Evolutionary conservation across 1,140 invertebrate species (phyloP).

Genomic region (Meloidogyne chitwoodi): DNA sequence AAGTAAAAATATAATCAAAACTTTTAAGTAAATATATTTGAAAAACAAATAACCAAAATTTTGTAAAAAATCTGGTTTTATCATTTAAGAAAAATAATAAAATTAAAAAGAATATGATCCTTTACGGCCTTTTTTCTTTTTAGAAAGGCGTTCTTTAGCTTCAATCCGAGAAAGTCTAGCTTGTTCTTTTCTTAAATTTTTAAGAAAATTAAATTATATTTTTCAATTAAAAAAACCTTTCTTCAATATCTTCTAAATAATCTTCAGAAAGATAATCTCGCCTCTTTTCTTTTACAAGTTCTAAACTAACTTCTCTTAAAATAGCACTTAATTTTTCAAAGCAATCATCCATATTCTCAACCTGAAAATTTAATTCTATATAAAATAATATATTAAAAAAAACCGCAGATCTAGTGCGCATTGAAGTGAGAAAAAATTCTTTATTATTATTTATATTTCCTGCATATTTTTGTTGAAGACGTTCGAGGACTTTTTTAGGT

Average conservation of each 20-base stretch:
- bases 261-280: slow-evolving; percentile 16
- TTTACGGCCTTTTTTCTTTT: slow-evolving; percentile 20
- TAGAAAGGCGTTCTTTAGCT: slow-evolving; percentile 15
- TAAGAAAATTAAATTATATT: not conserved
- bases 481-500: slow-evolving; percentile 28
- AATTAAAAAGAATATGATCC: not conserved
- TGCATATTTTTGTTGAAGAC: slow-evolving; percentile 23
- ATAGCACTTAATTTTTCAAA: slow-evolving; percentile 32
- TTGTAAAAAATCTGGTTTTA: not conserved
- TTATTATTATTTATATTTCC: slow-evolving; percentile 24
- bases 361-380: slow-evolving; percentile 23
- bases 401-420: slow-evolving; percentile 23
- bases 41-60: not conserved
- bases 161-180: slow-evolving; percentile 12
- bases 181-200: slow-evolving; percentile 21
- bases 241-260: slow-evolving; percentile 20
- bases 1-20: not conserved
- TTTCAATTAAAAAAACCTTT: slow-evolving; percentile 23
- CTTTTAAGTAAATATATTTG: not conserved
- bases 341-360: slow-evolving; percentile 42
- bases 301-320: slow-evolving; percentile 17
- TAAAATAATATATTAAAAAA: not conserved
- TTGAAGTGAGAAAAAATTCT: slow-evolving; percentile 37
- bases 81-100: not conserved
- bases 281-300: slow-evolving; percentile 12